phyloP scores from a whole-genome alignment of 2,113 vertebrate species.

The Casuarius casuarius region DNA sequence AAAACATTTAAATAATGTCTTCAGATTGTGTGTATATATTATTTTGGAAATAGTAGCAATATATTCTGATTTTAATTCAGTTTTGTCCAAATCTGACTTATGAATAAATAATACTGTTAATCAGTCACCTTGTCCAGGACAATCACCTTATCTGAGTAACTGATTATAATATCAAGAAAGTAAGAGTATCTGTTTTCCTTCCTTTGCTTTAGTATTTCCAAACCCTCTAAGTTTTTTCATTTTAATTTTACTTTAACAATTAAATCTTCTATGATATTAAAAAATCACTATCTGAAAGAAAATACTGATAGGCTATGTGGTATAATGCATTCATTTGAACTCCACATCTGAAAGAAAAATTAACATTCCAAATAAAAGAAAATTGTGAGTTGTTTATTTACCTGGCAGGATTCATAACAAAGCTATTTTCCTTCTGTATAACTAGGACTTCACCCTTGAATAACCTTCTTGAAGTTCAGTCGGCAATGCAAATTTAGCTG shows the following conservation, averaged over 20 bases:
- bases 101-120: slow-evolving; percentile 49
- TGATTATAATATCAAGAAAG: neutral
- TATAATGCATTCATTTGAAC: slow-evolving; percentile 17
- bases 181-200: slow-evolving; percentile 4
- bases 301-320: neutral
- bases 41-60: slow-evolving; percentile 21
- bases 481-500: neutral
- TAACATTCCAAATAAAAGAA: neutral
- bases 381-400: neutral
- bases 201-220: slow-evolving; percentile 47
- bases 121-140: slow-evolving; percentile 14
- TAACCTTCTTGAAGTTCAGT: slow-evolving; percentile 45
- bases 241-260: neutral
- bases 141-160: neutral
- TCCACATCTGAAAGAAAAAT: slow-evolving; percentile 18
- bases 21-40: slow-evolving; percentile 3
- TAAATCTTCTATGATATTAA: neutral
- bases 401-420: neutral
- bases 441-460: neutral
- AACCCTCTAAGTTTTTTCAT: neutral
- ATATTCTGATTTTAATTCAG: neutral
- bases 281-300: slow-evolving; percentile 19
- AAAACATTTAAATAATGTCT: slow-evolving; percentile 30
- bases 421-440: slow-evolving; percentile 26
- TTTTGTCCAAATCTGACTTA: slow-evolving; percentile 22